Evolutionary conservation across 35 echinoderm and acorn worm species (phyloP), one percentile per base, ranked within the genome.

Genomic region (Ophioderma brevispina): DNA sequence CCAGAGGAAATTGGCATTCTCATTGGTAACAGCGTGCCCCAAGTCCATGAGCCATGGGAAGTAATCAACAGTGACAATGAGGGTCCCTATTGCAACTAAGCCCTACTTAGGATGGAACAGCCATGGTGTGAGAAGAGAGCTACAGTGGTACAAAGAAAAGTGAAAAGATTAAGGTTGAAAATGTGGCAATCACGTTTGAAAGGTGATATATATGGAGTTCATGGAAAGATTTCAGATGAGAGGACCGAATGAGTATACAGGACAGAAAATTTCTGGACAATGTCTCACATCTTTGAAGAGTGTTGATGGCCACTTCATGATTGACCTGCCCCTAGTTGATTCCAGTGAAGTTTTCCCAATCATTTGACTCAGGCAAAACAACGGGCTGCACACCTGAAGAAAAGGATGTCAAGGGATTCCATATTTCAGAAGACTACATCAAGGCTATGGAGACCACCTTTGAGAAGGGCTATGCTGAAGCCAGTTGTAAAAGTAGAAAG

Each of bases 291-390:
- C 0, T 40, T 10, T 32, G 31, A 43, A 88, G 59, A 33, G 15
- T 40, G 77, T 80, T 31, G 83, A 87, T 34, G 79, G 82, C 35
- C 78, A 83, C 36, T 85, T 42, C 30, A 23, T 64, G 15, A 64
- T 94, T 39, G 76, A 87, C 1, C 83, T 94, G 49, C 92, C 88
- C 31, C 89, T 88, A 14, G 35, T 70, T 25, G 37, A 36, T 79
- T 17, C 33, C 38, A 37, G 64, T 75, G 15, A 43, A 81, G 34
- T n/a, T 40, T 92, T 38, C 86, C 86, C n/a, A 93, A 93, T 63
- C 88, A 88, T 81, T 33, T 78, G 34, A 52, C 32, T 28, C 39
- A 88, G 40, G 85, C 85, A 36, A 15, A 32, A 78, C 64, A 75
- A 37, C 55, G 91, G 35, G 33, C 87, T 2, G 32, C 28, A 6